A percentile compares a stretch with the other conserved stretches of the same genome.
phyloP scores from a whole-genome alignment of 2,888 invertebrate genomes.

The Tenthredo mesomela region DNA sequence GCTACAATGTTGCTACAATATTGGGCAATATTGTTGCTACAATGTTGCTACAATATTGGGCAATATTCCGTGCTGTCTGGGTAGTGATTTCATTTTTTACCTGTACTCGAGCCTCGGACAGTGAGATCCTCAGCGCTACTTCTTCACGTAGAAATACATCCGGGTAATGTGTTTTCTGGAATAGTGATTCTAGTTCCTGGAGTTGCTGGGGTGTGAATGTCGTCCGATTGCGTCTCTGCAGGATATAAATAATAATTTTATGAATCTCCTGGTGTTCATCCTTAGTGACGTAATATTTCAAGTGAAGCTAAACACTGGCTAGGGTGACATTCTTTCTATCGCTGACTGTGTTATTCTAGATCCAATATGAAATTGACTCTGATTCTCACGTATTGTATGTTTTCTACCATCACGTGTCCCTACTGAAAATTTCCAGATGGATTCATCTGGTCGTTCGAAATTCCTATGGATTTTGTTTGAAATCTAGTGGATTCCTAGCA shows the following conservation, averaged over 20 bases:
- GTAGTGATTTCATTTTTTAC: constrained; percentile 77
- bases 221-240: constrained; percentile 92
- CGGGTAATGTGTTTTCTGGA: constrained; percentile 97
- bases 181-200: constrained; percentile 93
- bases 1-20: too few relatives aligned
- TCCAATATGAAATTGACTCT: too few relatives aligned
- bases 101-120: constrained; percentile 96
- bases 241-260: neutral
- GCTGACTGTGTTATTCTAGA: too few relatives aligned
- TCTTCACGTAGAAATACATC: constrained; percentile 94
- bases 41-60: too few relatives aligned
- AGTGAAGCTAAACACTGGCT: too few relatives aligned
- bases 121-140: constrained; percentile 92
- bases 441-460: too few relatives aligned
- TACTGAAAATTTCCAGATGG: too few relatives aligned
- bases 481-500: too few relatives aligned
- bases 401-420: neutral
- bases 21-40: too few relatives aligned
- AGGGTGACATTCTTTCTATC: too few relatives aligned
- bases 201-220: constrained; percentile 97
- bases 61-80: too few relatives aligned
- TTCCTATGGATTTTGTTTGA: too few relatives aligned
- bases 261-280: neutral
- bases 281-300: neutral
- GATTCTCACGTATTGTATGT: neutral